Base-by-base conservation (phyloP, 1,140 invertebrate genomes). In the Danaus melanippus region DNA sequence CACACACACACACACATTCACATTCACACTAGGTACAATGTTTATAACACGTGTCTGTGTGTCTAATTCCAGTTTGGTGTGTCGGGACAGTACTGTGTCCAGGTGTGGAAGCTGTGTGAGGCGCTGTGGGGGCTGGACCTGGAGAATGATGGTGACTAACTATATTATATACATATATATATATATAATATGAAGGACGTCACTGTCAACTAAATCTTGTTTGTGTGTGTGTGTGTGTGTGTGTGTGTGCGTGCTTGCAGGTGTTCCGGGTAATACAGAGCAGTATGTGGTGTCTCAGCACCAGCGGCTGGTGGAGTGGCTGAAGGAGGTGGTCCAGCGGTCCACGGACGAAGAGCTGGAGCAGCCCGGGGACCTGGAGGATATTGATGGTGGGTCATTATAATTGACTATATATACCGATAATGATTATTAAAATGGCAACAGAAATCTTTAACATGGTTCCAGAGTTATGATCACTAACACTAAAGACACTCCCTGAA, bases 81-180 rank as follows among this genome's bases (percentile, higher is more conserved):
- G 11, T 71, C 70, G 0, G 69, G 66, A 9, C 62, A 64, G 2
- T 87, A 87, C 50, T 72, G 80, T 74, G 1, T 87, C 69, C 50
- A 89, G 39, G 92, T 96, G n/a, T 96, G 94, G 92, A 90, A 92
- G 42, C 86, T 98, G 1, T 92, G 94, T 68, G 90, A 92, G 1
- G 93, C 95, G 0, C 89, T 98, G 1, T 97, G 95, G 96, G 95
- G 95, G 3, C 90, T 90, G 41, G 85, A 92, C 52, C 75, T 89
- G 0, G 89, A 90, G 0, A 85, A 85, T 46, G 79, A 70, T 17
- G 88, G 88, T 89, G 63, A 74, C 64, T 63, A 11, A 32, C 21
- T 32, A 32, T 32, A 32, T 32, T 3, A 15, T 15, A 15, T 15
- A n/a, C 15, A 15, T 15, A 15, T 15, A 15, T 15, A 15, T 15